Conservation (phyloP, 2,888 invertebrate genomes). For the Ophioninae sp. region DNA sequence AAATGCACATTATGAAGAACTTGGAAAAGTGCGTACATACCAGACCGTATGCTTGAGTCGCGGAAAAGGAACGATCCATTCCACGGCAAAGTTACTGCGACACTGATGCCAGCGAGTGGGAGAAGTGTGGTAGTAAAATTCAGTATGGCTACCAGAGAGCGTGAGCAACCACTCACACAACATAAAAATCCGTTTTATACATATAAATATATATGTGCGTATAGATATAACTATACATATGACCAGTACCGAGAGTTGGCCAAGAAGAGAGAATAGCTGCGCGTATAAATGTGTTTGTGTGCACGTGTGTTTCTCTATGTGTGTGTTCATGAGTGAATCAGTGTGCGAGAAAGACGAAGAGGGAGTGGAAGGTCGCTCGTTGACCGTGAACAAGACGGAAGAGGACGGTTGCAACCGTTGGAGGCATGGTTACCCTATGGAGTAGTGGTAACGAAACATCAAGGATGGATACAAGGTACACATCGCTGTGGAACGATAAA, state of each 20-base stretch:
- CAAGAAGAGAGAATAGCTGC: conserved; percentile 36
- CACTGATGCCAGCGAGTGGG: conserved; percentile 68
- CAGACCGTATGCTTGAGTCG: conserved; percentile 55
- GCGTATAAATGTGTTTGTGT: conserved; percentile 7
- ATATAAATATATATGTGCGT: background rate
- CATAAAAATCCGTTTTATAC: background rate
- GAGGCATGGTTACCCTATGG: background rate
- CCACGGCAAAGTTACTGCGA: conserved; percentile 68
- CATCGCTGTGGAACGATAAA: background rate
- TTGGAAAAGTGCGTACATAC: conserved; percentile 58
- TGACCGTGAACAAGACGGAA: conserved; percentile 59
- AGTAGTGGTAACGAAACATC: conserved; percentile 37
- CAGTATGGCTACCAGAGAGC: conserved; percentile 64
- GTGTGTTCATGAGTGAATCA: conserved; percentile 4
- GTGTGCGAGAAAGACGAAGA: conserved; percentile 39
- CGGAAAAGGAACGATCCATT: conserved; percentile 64
- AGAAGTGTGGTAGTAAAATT: conserved; percentile 65
- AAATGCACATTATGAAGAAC: background rate
- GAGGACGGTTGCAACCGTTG: conserved; percentile 42
- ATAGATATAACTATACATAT: conserved; percentile 23
- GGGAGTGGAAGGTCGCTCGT: conserved; percentile 62
- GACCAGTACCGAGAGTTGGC: conserved; percentile 46
- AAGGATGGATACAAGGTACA: conserved; percentile 32
- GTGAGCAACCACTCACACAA: conserved; percentile 27
- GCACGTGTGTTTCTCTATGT: background rate